Percentiles rank a stretch among this genome's conserved stretches.
Evolutionary conservation across 2,113 vertebrate species (phyloP).

Genomic region (Dendrocopos noguchii): DNA sequence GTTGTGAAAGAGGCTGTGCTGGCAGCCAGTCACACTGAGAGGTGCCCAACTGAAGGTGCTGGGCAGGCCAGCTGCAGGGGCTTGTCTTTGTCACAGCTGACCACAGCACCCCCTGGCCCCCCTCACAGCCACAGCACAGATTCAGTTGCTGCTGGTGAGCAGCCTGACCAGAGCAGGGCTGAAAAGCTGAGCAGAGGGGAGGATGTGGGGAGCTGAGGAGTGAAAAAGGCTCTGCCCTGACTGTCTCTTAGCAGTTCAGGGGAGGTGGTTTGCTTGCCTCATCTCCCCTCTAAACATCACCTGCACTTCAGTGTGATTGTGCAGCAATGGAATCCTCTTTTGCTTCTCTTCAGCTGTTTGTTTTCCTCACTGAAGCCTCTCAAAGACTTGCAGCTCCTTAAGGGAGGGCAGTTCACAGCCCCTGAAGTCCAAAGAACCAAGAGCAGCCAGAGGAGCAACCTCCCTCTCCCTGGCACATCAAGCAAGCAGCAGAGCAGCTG

Average conservation of each 20-base stretch:
- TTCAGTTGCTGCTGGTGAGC: neutral
- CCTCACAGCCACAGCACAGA: neutral
- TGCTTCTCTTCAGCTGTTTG: neutral
- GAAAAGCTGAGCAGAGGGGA: neutral
- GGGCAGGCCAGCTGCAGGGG: neutral
- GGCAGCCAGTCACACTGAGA: neutral
- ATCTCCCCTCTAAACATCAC: neutral
- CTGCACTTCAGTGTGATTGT: neutral
- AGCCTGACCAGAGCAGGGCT: neutral
- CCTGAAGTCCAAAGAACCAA: neutral
- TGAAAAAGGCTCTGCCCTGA: neutral
- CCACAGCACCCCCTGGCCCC: neutral
- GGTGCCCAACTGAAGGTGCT: neutral
- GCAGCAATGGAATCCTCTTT: neutral
- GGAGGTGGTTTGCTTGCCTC: neutral
- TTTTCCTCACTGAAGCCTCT: neutral
- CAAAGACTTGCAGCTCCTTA: neutral
- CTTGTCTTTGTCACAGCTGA: neutral
- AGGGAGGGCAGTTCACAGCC: neutral
- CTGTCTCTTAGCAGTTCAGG: neutral
- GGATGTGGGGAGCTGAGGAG: neutral
- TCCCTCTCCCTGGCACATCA: neutral
- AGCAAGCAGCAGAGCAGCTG: neutral
- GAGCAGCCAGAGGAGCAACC: neutral
- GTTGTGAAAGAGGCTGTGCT: neutral